These are phyloP conservation scores for Eremophila alpestris DNA, from an alignment of 2,797 vertebrate species.

Conservation along the genomic window DNA sequence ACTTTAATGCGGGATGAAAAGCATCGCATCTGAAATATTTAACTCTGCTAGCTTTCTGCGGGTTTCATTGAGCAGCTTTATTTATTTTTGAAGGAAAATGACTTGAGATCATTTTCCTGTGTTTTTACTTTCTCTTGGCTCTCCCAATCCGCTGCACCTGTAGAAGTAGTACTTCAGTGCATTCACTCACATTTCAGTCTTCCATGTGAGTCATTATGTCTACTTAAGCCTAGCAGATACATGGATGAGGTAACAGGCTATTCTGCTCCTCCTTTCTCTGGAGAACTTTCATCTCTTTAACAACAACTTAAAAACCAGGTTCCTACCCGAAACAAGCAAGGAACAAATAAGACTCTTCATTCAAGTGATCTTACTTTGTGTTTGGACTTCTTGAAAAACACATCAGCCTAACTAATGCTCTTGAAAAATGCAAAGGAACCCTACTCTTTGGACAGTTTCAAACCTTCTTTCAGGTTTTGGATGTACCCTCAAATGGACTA, in stretches of 20 bases:
- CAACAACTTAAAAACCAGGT: fast-evolving
- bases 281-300: neutral
- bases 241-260: neutral
- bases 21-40: neutral
- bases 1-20: neutral
- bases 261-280: neutral
- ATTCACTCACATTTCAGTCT: neutral
- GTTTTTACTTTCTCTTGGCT: neutral
- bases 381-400: neutral
- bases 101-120: neutral
- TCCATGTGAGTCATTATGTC: fast-evolving
- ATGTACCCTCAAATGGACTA: neutral
- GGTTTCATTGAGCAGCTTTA: neutral
- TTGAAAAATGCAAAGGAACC: neutral
- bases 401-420: neutral
- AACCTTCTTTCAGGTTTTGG: neutral
- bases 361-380: too few species aligned
- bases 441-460: neutral
- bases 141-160: neutral
- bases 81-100: neutral
- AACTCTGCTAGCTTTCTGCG: neutral
- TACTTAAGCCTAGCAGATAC: neutral
- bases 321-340: neutral
- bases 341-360: neutral
- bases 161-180: neutral